Conservation (phyloP, 2,797 vertebrate species). For the Luscinia megarhynchos region DNA sequence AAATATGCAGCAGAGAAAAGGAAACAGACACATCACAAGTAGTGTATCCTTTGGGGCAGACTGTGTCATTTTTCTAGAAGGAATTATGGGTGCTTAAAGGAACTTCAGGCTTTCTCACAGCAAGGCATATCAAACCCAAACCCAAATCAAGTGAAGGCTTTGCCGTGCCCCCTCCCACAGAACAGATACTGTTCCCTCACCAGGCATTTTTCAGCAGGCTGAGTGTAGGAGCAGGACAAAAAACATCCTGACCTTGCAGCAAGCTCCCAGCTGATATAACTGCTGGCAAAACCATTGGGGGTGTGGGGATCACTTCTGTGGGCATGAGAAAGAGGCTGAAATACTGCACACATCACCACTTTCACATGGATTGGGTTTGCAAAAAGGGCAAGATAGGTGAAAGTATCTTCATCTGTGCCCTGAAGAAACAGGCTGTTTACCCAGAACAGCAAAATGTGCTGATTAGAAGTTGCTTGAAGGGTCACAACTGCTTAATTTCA, state of each 20-base stretch:
- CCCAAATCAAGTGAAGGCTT: neutral
- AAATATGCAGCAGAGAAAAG: neutral
- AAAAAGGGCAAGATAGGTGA: neutral
- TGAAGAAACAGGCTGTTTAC: neutral
- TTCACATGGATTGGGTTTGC: neutral
- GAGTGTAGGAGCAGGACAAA: neutral
- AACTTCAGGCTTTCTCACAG: neutral
- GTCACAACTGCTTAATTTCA: neutral
- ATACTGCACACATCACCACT: accelerated
- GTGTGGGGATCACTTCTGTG: neutral
- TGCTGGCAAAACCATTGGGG: neutral
- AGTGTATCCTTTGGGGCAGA: neutral
- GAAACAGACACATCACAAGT: neutral
- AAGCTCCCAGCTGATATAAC: neutral
- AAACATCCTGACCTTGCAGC: neutral
- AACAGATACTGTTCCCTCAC: neutral
- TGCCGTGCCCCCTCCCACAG: neutral
- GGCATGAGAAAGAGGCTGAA: neutral
- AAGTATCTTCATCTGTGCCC: neutral
- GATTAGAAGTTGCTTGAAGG: neutral
- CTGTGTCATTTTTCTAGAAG: neutral
- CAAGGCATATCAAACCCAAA: neutral
- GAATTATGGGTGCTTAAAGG: neutral
- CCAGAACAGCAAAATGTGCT: neutral
- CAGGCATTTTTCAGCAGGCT: neutral